Conservation (phyloP, 2,113 vertebrate genomes). For the Peromyscus leucopus region DNA sequence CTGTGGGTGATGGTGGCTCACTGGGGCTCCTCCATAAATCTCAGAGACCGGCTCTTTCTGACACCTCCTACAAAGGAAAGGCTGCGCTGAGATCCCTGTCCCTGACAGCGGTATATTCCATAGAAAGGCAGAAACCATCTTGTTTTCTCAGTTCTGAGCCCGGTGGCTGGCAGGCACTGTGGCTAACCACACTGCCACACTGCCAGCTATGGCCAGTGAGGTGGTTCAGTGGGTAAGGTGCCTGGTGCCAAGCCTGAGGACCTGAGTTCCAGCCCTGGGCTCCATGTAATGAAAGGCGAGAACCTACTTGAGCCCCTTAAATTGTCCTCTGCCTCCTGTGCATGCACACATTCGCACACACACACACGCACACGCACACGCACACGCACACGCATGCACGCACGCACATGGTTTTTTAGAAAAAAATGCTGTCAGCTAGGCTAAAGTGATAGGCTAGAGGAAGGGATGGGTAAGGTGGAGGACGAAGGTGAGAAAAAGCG, state of each 20-base stretch:
- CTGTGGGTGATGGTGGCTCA: constrained; percentile 20
- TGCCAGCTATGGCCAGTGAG: neutral
- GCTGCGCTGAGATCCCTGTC: constrained; percentile 51
- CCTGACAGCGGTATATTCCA: neutral
- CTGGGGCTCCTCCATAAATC: constrained; percentile 57
- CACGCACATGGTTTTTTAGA: neutral
- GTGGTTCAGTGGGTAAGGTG: neutral
- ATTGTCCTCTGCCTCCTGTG: neutral
- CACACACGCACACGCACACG: neutral
- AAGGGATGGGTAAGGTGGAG: neutral
- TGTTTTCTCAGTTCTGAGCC: constrained; percentile 46
- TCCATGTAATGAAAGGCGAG: neutral
- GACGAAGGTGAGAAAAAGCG: neutral
- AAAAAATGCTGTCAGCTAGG: neutral
- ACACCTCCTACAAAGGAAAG: constrained; percentile 47
- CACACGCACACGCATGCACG: too few relatives aligned
- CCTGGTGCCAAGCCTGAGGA: neutral
- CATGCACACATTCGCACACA: rapidly evolving
- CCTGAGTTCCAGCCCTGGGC: neutral
- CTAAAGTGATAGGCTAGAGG: neutral
- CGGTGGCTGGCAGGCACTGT: neutral
- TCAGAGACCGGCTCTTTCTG: constrained; percentile 62
- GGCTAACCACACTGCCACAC: neutral
- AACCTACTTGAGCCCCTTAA: neutral
- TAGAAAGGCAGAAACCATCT: constrained; percentile 28